These are phyloP conservation scores for Sprattus sprattus DNA, from an alignment of 2,113 vertebrate species.

Conservation along the genomic window DNA sequence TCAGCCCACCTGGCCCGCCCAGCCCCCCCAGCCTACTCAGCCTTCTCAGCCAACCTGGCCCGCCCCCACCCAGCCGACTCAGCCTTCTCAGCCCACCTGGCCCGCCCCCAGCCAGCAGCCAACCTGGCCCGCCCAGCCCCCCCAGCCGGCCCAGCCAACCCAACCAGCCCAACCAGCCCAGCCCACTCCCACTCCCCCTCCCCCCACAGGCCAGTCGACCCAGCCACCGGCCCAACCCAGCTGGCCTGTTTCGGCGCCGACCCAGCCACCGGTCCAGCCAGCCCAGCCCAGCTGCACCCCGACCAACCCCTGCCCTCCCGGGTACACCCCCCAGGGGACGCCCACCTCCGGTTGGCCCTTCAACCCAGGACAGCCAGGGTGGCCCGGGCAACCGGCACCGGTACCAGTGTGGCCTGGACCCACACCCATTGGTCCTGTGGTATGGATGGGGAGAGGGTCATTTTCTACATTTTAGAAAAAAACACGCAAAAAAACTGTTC, in stretches of 20 bases:
- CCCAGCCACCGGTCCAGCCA: not conserved
- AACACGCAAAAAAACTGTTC: too few relatives aligned
- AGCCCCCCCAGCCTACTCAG: too few relatives aligned
- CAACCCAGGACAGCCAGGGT: conserved; percentile 72
- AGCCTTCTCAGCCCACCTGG: not conserved
- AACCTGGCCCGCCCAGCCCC: not conserved
- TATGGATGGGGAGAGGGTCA: conserved; percentile 32
- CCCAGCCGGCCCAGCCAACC: too few relatives aligned
- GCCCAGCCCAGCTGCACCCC: not conserved
- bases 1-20: not conserved
- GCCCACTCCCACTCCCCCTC: not conserved
- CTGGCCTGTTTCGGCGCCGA: not conserved
- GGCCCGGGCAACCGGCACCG: conserved; percentile 67
- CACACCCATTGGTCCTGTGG: conserved; percentile 66
- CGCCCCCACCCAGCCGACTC: not conserved
- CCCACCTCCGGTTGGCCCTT: conserved; percentile 59
- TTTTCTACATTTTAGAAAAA: too few relatives aligned
- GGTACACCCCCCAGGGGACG: conserved; percentile 43
- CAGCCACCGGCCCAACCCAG: not conserved
- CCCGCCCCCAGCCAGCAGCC: not conserved
- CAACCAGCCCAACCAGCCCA: too few relatives aligned
- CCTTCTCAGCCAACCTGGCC: conserved; percentile 34
- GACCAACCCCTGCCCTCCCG: conserved; percentile 43
- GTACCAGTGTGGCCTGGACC: conserved; percentile 61
- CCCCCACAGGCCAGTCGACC: not conserved